Evolutionary conservation across 1,140 invertebrate species (phyloP).

Genomic region (Drosophila simulans): DNA sequence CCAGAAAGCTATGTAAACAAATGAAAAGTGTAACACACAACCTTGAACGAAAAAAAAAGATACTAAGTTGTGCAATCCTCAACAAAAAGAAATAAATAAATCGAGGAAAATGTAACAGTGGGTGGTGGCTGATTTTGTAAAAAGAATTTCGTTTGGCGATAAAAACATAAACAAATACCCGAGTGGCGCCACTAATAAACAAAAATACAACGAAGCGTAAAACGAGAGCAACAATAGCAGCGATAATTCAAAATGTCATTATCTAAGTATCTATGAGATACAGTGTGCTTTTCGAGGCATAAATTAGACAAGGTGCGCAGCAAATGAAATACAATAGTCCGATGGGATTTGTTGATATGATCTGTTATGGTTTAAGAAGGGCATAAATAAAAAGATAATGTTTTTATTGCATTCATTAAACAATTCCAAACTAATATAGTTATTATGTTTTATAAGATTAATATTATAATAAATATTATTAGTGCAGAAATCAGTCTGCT

Average conservation of each 20-base stretch:
- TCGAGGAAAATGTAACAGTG: slow-evolving; percentile 26
- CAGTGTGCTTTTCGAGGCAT: not conserved
- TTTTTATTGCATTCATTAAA: not conserved
- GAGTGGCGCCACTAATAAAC: slow-evolving; percentile 37
- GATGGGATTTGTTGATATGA: not conserved
- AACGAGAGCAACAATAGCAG: not conserved
- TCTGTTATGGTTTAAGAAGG: not conserved
- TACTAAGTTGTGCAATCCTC: slow-evolving; percentile 45
- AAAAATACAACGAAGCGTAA: slow-evolving; percentile 8
- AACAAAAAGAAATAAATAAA: slow-evolving; percentile 7
- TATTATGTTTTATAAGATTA: too few relatives aligned
- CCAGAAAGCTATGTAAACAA: slow-evolving; percentile 42
- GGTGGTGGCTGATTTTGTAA: slow-evolving; percentile 40
- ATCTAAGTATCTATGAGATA: slow-evolving; percentile 16
- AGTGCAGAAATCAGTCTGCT: too few relatives aligned
- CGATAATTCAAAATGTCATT: slow-evolving; percentile 9
- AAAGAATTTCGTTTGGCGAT: slow-evolving; percentile 46
- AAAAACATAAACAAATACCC: slow-evolving; percentile 42
- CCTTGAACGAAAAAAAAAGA: slow-evolving; percentile 39
- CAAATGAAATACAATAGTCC: not conserved
- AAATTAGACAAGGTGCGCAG: not conserved
- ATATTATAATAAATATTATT: too few relatives aligned
- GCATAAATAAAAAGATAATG: not conserved
- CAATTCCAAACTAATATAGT: too few relatives aligned
- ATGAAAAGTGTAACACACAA: slow-evolving; percentile 51